Base-by-base conservation (phyloP, 2,888 invertebrate genomes). In the Agonopterix alstromeriana region DNA sequence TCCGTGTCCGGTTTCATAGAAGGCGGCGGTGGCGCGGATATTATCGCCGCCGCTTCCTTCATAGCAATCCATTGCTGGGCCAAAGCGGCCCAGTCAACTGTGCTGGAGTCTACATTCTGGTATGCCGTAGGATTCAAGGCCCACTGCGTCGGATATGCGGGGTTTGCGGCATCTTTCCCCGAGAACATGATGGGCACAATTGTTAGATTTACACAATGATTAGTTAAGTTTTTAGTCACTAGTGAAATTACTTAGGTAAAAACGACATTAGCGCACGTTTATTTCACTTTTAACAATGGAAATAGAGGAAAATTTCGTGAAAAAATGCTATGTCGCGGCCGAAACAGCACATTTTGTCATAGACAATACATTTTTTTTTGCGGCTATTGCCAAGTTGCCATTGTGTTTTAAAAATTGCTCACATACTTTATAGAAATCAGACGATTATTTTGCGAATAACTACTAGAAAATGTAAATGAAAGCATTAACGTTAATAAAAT, bases 11-110 rank as follows among this genome's bases (percentile, higher is more conserved):
- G 55, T 54, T 83, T 83, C 35, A 66, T 51, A 0, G 92, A 90
- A 3, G 93, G 92, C 8, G 92, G 91, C 40, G 91, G 90, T 7
- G 91, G 90, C 42, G 91, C 82, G 38, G 91, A 90, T 38, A 91
- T 90, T 38, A 88, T 88, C 42, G 89, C 82, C 43, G 89, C 82
- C 8, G 94, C 92, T 69, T 95, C 95, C 73, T 97, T 96, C 97
- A 97, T 97, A 75, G 95, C 95, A 61, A 98, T 98, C 98, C 98
- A 98, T 91, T 98, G 98, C 73, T 98, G 97, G 27, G 98, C 98
- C 67, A 98, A 89, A 35, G 96, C 94, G 9, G 98, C 98, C 98
- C 98, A 98, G 80, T 98, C 98, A 52, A 98, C 98, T 83, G 94
- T 92, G 73, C 95, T 96, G 66, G 93, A 93, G 61, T 94, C 92